phyloP scores from a whole-genome alignment of 2,888 invertebrate genomes.

The Mythimna lalbum region DNA sequence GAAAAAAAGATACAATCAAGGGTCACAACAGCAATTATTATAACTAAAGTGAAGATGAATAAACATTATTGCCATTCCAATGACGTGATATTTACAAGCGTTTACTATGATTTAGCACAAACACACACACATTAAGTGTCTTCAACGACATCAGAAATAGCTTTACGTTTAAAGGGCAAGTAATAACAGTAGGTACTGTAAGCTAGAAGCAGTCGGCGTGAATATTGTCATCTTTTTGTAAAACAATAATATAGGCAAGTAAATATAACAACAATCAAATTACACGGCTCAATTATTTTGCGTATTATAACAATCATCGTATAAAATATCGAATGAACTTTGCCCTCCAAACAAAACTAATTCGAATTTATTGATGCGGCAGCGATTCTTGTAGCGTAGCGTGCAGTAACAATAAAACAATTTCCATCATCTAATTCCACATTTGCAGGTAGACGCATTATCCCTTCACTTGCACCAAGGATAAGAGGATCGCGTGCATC shows the following conservation, averaged over 20 bases:
- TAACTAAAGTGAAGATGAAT: slow-evolving; percentile 69
- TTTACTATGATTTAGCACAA: slow-evolving; percentile 76
- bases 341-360: slow-evolving; percentile 11
- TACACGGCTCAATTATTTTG: slow-evolving; percentile 2
- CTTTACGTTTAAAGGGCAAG: slow-evolving; percentile 81
- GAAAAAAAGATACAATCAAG: slow-evolving; percentile 55
- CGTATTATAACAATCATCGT: not conserved
- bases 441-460: slow-evolving; percentile 27
- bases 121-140: slow-evolving; percentile 76
- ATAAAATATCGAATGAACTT: slow-evolving; percentile 15
- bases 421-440: slow-evolving; percentile 4
- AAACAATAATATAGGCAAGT: slow-evolving; percentile 1
- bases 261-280: slow-evolving; percentile 17
- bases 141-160: slow-evolving; percentile 80
- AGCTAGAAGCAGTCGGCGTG: slow-evolving; percentile 44
- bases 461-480: slow-evolving; percentile 63
- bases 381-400: slow-evolving; percentile 8
- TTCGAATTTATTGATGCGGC: slow-evolving; percentile 8
- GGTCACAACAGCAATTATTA: slow-evolving; percentile 64
- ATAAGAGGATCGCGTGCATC: slow-evolving; percentile 71
- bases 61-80: slow-evolving; percentile 73
- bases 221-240: not conserved
- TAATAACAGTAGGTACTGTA: slow-evolving; percentile 54
- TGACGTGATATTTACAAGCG: slow-evolving; percentile 77
- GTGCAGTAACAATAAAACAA: slow-evolving; percentile 12